Percentiles rank a stretch among this genome's conserved stretches.
Evolutionary conservation across 2,797 vertebrate species (phyloP).

Genomic region (Caiman crocodilus): DNA sequence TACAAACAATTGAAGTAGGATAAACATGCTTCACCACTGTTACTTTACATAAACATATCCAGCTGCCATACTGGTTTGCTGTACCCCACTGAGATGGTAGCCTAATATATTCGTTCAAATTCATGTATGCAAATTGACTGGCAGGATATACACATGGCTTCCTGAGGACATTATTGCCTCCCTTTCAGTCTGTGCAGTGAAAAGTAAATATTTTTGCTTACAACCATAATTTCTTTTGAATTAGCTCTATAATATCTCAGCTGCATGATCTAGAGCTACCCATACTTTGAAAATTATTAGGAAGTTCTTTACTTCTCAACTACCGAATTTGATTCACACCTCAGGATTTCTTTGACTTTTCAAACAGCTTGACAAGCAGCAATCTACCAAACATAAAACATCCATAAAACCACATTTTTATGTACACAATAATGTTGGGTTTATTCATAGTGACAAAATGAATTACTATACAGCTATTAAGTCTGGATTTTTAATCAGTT

Average conservation of each 20-base stretch:
- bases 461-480: constrained; percentile 58
- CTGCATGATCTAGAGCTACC: neutral
- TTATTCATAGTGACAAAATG: constrained; percentile 54
- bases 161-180: constrained; percentile 1
- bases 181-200: neutral
- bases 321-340: constrained; percentile 38
- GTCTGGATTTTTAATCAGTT: constrained; percentile 57
- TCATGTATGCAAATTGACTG: constrained; percentile 25
- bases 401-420: constrained; percentile 63
- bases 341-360: constrained; percentile 40
- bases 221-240: neutral
- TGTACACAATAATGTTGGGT: constrained; percentile 30
- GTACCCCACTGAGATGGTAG: constrained; percentile 18
- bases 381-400: constrained; percentile 62
- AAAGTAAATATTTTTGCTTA: constrained; percentile 33
- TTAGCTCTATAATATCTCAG: constrained; percentile 3
- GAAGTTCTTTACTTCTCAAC: constrained; percentile 27
- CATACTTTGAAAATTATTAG: neutral
- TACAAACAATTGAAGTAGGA: neutral
- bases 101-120: constrained; percentile 7
- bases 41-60: neutral
- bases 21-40: neutral
- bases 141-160: neutral
- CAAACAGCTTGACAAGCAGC: constrained; percentile 59
- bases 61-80: constrained; percentile 12